A percentile compares a stretch with the other conserved stretches of the same genome.
Evolutionary conservation across 2,888 invertebrate genomes (phyloP).

Genomic region (Drosophila mayaguana): DNA sequence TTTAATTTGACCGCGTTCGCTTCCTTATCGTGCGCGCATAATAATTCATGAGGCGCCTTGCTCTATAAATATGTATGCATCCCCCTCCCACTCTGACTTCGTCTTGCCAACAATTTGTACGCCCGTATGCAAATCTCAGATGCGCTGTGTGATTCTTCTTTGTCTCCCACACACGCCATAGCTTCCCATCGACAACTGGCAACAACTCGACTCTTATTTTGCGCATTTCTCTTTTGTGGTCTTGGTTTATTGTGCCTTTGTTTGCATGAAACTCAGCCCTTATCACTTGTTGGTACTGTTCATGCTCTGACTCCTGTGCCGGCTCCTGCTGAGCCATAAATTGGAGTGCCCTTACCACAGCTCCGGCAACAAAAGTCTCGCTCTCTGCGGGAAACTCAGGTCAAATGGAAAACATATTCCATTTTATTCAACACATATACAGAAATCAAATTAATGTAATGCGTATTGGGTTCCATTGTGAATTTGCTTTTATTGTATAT

Average conservation of each 20-base stretch:
- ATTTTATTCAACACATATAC: slow-evolving; percentile 59
- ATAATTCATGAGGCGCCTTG: slow-evolving; percentile 19
- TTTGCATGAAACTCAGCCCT: slow-evolving; percentile 33
- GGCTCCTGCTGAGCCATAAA: slow-evolving; percentile 29
- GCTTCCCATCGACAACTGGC: slow-evolving; percentile 21
- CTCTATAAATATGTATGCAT: slow-evolving; percentile 13
- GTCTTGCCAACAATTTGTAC: slow-evolving; percentile 42
- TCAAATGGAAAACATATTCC: slow-evolving; percentile 46
- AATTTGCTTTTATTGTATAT: slow-evolving; percentile 17
- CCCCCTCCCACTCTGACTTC: slow-evolving; percentile 29
- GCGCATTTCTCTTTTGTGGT: slow-evolving; percentile 35
- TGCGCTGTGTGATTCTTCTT: slow-evolving; percentile 1
- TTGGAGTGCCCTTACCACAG: slow-evolving; percentile 32
- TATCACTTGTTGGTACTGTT: slow-evolving; percentile 28
- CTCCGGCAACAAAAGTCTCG: slow-evolving; percentile 8
- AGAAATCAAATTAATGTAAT: slow-evolving; percentile 33
- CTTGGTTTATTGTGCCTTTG: slow-evolving; percentile 50
- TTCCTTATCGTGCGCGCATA: slow-evolving; percentile 34
- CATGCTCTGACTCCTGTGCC: not conserved
- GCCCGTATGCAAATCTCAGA: slow-evolving; percentile 64
- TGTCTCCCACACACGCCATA: not conserved
- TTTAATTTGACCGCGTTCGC: slow-evolving; percentile 1
- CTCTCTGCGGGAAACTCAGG: slow-evolving; percentile 41
- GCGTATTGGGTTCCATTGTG: slow-evolving; percentile 16
- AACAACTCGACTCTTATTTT: slow-evolving; percentile 29